A percentile compares a stretch with the other conserved stretches of the same genome.
These are phyloP conservation scores for Lasiommata megera DNA, from an alignment of 2,888 invertebrate genomes.

Conservation along the genomic window DNA sequence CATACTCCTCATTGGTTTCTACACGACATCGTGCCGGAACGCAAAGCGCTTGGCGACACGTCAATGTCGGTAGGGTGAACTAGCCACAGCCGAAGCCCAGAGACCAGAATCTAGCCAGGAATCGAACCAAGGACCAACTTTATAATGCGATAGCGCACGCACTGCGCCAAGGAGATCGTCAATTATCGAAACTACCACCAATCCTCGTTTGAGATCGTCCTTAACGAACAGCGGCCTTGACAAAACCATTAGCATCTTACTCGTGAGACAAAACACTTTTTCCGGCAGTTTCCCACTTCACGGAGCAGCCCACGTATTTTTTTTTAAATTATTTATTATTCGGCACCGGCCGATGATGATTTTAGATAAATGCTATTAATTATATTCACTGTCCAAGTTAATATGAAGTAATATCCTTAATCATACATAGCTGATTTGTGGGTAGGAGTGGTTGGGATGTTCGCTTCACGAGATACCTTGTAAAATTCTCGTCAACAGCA, in stretches of 20 bases:
- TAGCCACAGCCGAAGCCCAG: too few relatives aligned
- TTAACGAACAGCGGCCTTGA: constrained; percentile 1
- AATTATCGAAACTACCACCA: background rate
- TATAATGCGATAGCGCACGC: too few relatives aligned
- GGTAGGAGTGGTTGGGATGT: background rate
- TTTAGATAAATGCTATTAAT: constrained; percentile 7
- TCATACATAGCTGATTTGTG: background rate
- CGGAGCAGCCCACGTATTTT: background rate
- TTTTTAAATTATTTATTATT: constrained; percentile 5
- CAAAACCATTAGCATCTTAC: background rate
- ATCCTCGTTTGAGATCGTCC: background rate
- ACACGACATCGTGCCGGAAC: too few relatives aligned
- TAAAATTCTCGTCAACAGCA: too few relatives aligned
- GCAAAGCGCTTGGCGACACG: too few relatives aligned
- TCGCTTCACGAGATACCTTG: background rate
- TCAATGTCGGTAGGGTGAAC: too few relatives aligned
- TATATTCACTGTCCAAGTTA: constrained; percentile 5
- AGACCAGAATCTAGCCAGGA: too few relatives aligned
- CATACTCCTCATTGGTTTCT: too few relatives aligned
- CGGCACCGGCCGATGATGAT: background rate
- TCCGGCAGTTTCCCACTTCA: background rate
- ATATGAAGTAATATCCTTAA: background rate
- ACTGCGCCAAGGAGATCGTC: too few relatives aligned
- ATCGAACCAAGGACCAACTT: too few relatives aligned
- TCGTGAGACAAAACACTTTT: constrained; percentile 12